Evolutionary conservation across 2,797 vertebrate species (phyloP), one percentile per base, ranked within the genome.

Genomic region (Pterois miles): DNA sequence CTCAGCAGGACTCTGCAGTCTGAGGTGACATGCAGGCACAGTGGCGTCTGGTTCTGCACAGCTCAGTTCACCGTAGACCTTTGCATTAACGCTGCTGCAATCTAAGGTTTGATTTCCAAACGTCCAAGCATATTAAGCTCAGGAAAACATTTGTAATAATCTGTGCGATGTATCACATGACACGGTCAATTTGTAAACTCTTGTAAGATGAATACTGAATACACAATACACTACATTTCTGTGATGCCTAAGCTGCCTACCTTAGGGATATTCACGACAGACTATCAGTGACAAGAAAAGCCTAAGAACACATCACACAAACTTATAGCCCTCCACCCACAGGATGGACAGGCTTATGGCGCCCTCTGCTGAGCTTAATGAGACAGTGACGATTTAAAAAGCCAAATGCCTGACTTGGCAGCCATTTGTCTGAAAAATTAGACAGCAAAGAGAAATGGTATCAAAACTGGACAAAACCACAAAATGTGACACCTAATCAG

Each of bases 331-430:
- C 27, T 53, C 22, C 33, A 25, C 22, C 20, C 13, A 33, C 57
- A 53, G 20, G 65, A 36, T 54, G 38, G 38, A 54, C 34, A 36
- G 73, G 50, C 46, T 29, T 27, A 56, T 78, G 74, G 84, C 80
- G 72, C 93, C 93, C 91, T 88, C 93, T 93, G 80, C 87, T 93
- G 93, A 2, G 1, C 25, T 52, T 8, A 29, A 16, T 40, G 64
- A 65, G 16, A 36, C 34, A 73, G 66, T 82, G 78, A 34, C 2
- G 20, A 52, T 69, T 53, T 63, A 9, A 66, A 33, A 62, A 65
- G 70, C 31, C 14, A 14, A 14, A 79, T 33, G 18, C 16, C 23
- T 34, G 60, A 69, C 70, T 58, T 65, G 33, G 57, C 23, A 40
- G 70, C 25, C 22, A 38, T 58, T 72, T 31, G 18, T 65, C 38